Percentiles rank a stretch among this genome's conserved stretches.
Conservation (phyloP, 2,797 vertebrate genomes). For the Gymnoscopelus microlampas region DNA sequence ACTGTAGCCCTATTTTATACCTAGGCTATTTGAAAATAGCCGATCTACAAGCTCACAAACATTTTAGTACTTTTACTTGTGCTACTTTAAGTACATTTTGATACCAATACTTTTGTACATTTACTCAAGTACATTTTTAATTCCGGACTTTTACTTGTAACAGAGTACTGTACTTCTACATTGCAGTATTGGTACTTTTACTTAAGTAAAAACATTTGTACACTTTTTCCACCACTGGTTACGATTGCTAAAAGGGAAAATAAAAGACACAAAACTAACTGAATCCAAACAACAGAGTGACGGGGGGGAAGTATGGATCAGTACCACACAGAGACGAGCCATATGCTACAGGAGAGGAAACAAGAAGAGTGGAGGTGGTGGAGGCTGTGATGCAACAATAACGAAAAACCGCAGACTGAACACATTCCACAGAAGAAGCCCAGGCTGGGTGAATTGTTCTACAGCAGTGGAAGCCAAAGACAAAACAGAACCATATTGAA, state of each 20-base stretch:
- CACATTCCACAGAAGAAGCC: not conserved
- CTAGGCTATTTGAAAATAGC: not conserved
- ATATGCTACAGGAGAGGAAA: conserved; percentile 19
- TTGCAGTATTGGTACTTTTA: no score
- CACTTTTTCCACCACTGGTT: no score
- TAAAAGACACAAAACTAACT: not conserved
- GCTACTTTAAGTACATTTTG: no score
- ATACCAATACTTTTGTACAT: no score
- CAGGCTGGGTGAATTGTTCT: conserved; percentile 3
- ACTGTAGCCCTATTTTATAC: no score
- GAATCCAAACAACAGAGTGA: not conserved
- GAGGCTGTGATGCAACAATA: conserved; percentile 7
- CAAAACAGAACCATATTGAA: conserved; percentile 36
- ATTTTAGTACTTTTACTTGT: no score
- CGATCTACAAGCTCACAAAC: no score
- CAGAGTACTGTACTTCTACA: no score
- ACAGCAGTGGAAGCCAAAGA: conserved; percentile 7
- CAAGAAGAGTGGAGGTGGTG: not conserved
- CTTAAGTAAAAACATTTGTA: no score
- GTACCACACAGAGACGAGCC: not conserved
- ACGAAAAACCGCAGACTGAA: conserved; percentile 10
- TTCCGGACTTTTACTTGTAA: no score
- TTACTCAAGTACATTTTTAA: no score
- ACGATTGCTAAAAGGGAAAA: not conserved
- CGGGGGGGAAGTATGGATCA: not conserved